Evolutionary conservation across 1,140 invertebrate genomes (phyloP).

Genomic region (Ceratitis capitata): DNA sequence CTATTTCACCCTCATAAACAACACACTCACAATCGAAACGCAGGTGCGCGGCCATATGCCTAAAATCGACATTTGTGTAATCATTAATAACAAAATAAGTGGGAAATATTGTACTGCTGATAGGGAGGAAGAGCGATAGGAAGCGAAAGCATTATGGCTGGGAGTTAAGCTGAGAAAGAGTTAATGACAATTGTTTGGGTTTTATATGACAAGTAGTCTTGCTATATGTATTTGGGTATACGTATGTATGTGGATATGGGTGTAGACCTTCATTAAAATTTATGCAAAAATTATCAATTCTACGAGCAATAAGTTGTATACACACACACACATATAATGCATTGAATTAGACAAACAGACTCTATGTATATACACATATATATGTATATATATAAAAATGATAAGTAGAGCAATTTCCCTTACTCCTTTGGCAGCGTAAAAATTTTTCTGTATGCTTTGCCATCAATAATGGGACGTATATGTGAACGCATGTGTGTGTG

Average conservation of each 20-base stretch:
- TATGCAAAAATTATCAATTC: conserved; percentile 38
- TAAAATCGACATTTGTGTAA: conserved; percentile 27
- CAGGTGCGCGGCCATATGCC: conserved; percentile 12
- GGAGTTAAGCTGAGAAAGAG: background rate
- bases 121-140: background rate
- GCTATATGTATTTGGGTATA: background rate
- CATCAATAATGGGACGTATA: background rate
- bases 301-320: background rate
- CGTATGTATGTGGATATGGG: background rate
- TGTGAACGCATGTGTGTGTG: background rate
- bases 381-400: no score
- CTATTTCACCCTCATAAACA: background rate
- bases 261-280: conserved; percentile 29
- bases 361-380: no score
- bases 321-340: background rate
- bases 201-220: no score
- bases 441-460: background rate
- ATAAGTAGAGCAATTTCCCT: background rate
- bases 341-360: no score
- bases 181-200: conserved; percentile 25
- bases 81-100: conserved; percentile 36
- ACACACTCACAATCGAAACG: background rate
- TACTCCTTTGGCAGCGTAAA: background rate
- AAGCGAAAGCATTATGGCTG: background rate
- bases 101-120: background rate